Evolutionary conservation across 2,113 vertebrate genomes (phyloP).

Genomic region (Actenoides hombroni): DNA sequence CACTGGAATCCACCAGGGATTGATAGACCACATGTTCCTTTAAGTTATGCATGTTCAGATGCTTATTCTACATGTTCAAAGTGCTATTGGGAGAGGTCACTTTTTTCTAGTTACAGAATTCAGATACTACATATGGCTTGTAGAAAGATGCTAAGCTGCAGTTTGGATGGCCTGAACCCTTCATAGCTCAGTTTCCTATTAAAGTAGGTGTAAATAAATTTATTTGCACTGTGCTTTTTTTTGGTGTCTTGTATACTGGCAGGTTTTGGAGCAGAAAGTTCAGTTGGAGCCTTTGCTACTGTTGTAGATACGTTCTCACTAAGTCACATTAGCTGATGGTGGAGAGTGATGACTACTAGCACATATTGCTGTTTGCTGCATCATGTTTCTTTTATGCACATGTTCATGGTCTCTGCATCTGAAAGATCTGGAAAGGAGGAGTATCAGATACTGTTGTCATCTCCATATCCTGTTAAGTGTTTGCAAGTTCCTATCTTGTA

Average conservation of each 20-base stretch:
- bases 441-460: neutral
- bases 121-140: neutral
- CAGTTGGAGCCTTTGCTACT: neutral
- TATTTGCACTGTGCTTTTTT: neutral
- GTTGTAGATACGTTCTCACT: neutral
- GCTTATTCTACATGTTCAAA: neutral
- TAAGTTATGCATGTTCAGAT: neutral
- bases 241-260: neutral
- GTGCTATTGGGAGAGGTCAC: neutral
- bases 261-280: neutral
- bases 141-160: neutral
- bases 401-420: neutral
- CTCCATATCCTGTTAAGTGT: rapidly evolving
- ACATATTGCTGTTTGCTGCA: neutral
- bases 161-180: neutral
- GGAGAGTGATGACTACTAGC: neutral
- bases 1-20: neutral
- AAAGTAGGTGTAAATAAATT: neutral
- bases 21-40: neutral
- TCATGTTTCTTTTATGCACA: neutral
- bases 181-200: neutral
- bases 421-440: neutral
- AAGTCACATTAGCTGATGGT: neutral
- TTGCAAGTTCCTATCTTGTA: neutral
- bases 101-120: neutral